Base-by-base conservation (phyloP, 2,797 vertebrate genomes). In the Malurus leucopterus region DNA sequence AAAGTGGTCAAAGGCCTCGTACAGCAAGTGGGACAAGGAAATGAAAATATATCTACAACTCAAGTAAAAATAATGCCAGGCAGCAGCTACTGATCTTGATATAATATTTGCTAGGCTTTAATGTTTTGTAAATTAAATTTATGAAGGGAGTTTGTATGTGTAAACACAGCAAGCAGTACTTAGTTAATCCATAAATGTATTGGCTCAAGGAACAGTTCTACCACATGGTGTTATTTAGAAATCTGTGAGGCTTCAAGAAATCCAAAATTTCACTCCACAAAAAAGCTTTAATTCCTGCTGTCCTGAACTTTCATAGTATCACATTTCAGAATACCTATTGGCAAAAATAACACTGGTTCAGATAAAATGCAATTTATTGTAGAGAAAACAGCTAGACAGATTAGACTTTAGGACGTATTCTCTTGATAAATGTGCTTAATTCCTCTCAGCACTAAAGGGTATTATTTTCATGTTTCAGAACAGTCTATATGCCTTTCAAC, bases 381-480 rank as follows among this genome's bases (percentile, higher is more conserved):
- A 65, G 55, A 61, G 32, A 77, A 91, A 93, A 80, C 58, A 86
- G 36, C 65, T 59, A 88, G 63, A 72, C 3, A 74, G n/a, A 74
- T 91, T 71, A 85, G 36, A 71, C 23, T 77, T 80, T 17, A 51
- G 80, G 80, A 72, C 14, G 44, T 50, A 61, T 36, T 58, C 32
- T 77, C 51, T 62, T 67, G 72, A 85, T 89, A 77, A 44, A 64
- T 19, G 16, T 61, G 38, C 51, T 92, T 91, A 92, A 91, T 84
- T 94, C 51, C 50, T 61, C 68, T 89, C 26, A 59, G 57, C 24
- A 73, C 11, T 70, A 70, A 73, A 84, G 72, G 62, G 36, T 92
- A 61, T 80, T 93, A 94, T 93, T 91, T 92, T 29, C 63, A 32
- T 55, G 47, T 78, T 86, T 78, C 51, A 72, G 40, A 64, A 41